These are phyloP conservation scores for Xanthorhoe designata DNA, from an alignment of 2,888 invertebrate genomes.

Conservation along the genomic window DNA sequence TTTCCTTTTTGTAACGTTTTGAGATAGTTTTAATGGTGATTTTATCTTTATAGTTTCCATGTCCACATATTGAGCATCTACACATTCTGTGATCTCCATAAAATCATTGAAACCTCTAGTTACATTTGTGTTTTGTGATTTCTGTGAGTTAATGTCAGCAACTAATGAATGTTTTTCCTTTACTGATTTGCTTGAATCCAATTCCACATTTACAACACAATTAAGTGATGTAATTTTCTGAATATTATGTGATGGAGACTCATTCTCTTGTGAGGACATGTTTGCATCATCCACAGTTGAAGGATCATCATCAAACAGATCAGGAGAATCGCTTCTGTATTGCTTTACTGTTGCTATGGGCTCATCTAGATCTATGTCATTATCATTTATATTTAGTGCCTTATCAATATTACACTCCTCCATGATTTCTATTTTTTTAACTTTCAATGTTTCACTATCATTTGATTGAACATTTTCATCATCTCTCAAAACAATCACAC, in stretches of 20 bases:
- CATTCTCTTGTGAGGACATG: slow-evolving; percentile 36
- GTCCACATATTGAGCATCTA: slow-evolving; percentile 34
- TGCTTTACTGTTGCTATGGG: slow-evolving; percentile 28
- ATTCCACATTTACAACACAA: slow-evolving; percentile 60
- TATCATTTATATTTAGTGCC: slow-evolving; percentile 6
- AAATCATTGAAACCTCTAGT: slow-evolving; percentile 64
- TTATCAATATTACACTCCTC: slow-evolving; percentile 3
- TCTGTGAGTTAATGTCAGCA: slow-evolving; percentile 30
- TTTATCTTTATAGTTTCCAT: slow-evolving; percentile 10
- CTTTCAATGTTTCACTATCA: slow-evolving; percentile 5
- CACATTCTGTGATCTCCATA: slow-evolving; percentile 74
- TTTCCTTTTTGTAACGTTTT: slow-evolving; percentile 28
- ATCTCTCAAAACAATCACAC: slow-evolving; percentile 24
- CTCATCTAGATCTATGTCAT: slow-evolving; percentile 24
- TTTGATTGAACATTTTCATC: slow-evolving; percentile 5
- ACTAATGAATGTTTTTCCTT: not conserved
- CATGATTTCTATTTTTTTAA: not conserved
- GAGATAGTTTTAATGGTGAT: slow-evolving; percentile 43
- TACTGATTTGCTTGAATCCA: slow-evolving; percentile 42
- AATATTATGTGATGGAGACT: slow-evolving; percentile 35
- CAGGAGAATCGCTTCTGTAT: slow-evolving; percentile 72
- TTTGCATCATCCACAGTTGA: slow-evolving; percentile 44
- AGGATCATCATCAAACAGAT: slow-evolving; percentile 79
- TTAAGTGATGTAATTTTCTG: slow-evolving; percentile 33
- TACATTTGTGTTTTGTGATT: slow-evolving; percentile 49